Base-by-base conservation (phyloP, 23 tunicate genomes). In the Diplosoma virens region DNA sequence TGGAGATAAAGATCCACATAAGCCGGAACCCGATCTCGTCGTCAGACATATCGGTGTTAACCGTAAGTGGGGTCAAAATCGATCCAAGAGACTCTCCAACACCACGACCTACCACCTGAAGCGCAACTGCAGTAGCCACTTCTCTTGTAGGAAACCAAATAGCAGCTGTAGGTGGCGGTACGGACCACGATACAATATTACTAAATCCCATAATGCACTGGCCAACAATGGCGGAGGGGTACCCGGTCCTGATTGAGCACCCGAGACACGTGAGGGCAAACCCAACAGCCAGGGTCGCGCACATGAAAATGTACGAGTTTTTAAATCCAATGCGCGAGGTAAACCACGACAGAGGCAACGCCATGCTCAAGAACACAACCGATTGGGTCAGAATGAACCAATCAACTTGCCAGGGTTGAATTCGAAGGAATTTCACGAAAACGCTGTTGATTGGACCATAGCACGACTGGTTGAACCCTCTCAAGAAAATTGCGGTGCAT, bases 71-170 rank as follows among this genome's bases (percentile, higher is more conserved):
- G 2, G 92, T 66, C 20, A 79, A 30, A 14, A 78, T 34, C 0
- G 92, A 76, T 25, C 92, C 92, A 1, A 86, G 25, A 1, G 92
- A 68, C 59, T 86, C 92, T 33, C 92, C 92, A 11, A 79, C 52
- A 9, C 92, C 92, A 41, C 92, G 50, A 23, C 79, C 84, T 22
- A 78, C 84, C n/a, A 86, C 80, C 47, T 86, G 92, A 3, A 79
- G 67, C 14, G 92, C 92, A 9, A 86, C 84, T 1, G 92, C 92
- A 2, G 80, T 78, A 17, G 92, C 84, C 30, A 86, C 92, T 70
- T 86, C 84, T 25, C 33, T 47, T 3, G 76, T 71, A 25, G 92
- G 78, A 46, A 86, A 86, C 92, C 92, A 86, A 32, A 86, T 70
- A 1, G 92, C 84, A 26, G 92, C 79, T 45, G 82, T 78, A 27